Base-by-base conservation (phyloP, 2,888 invertebrate species). In the Caenorhabditis doughertyi region DNA sequence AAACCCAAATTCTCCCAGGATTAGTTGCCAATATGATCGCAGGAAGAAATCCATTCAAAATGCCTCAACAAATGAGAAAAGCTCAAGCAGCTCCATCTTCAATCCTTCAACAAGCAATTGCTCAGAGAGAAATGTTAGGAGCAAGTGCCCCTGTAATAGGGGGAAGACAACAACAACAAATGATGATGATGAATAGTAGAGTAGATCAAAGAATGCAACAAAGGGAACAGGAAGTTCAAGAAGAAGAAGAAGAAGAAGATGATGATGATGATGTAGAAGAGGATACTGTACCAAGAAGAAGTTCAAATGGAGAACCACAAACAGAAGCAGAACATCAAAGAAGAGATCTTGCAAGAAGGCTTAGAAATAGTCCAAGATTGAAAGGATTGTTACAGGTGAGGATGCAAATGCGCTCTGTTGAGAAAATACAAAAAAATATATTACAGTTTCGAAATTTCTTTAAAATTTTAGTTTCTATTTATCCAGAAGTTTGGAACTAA, bases 21-120 rank as follows among this genome's bases (percentile, higher is more conserved):
- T 72, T 90, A 4, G 90, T 90, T 32, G 89, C 89, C 3, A 90
- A 89, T 53, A 85, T 90, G 79, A 89, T 90, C 3, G 86, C 88
- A 7, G 88, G 88, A 13, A 53, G 73, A 58, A 88, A 89, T 58
- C 87, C 87, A 2, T 89, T 89, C 81, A 85, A 88, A 80, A 84
- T 88, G 65, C 79, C 72, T 0, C 79, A 79, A 76, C 81, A 83
- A 16, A 71, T 83, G 74, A 62, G 81, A 47, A 65, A 76, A 56
- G 70, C 74, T 2, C 85, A 83, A 42, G 85, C 83, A 11, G 25
- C 72, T 11, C 77, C 81, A 0, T 77, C 72, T n/a, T 8, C 60
- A 21, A 65, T 79, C 4, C 62, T 79, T 13, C 47, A 77, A 35
- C 64, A 64, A 65, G 81, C 76, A 0, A 27, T 81, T 13, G 76